These are phyloP conservation scores for Sphyrna mokarran DNA, from an alignment of 2,113 vertebrate genomes.

Conservation along the genomic window DNA sequence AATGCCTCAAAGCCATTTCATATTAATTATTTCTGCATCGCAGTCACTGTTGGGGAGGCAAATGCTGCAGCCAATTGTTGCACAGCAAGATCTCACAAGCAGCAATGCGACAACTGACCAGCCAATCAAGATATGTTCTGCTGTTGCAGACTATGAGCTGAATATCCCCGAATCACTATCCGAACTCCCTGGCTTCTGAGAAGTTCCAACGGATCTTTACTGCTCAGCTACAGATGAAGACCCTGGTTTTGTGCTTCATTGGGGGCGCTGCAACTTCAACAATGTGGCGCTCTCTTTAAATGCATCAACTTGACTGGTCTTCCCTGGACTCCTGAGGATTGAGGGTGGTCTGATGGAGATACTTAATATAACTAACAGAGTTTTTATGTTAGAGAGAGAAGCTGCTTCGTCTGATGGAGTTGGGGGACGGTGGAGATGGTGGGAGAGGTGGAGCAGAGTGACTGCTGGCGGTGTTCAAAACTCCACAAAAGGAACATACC, in stretches of 20 bases:
- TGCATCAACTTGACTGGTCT: background rate
- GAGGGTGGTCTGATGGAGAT: background rate
- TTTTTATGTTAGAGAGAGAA: background rate
- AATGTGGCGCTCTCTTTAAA: background rate
- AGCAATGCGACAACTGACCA: background rate
- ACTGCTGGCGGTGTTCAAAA: background rate
- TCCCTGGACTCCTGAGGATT: background rate
- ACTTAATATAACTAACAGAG: background rate
- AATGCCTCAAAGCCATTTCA: background rate
- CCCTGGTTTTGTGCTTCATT: background rate
- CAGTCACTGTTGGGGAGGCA: background rate
- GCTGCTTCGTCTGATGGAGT: background rate
- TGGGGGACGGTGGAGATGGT: no score
- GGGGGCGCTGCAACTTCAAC: background rate
- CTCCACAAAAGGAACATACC: no score
- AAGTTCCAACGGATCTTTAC: background rate
- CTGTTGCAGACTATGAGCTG: background rate
- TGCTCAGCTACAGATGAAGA: no score
- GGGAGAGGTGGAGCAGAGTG: no score
- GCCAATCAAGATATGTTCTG: background rate
- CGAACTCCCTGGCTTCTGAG: background rate
- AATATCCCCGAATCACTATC: background rate
- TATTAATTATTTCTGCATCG: background rate
- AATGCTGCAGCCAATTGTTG: background rate
- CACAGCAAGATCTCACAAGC: background rate